phyloP scores from a whole-genome alignment of 2,113 vertebrate species.

The Mesembrinibis cayennensis region DNA sequence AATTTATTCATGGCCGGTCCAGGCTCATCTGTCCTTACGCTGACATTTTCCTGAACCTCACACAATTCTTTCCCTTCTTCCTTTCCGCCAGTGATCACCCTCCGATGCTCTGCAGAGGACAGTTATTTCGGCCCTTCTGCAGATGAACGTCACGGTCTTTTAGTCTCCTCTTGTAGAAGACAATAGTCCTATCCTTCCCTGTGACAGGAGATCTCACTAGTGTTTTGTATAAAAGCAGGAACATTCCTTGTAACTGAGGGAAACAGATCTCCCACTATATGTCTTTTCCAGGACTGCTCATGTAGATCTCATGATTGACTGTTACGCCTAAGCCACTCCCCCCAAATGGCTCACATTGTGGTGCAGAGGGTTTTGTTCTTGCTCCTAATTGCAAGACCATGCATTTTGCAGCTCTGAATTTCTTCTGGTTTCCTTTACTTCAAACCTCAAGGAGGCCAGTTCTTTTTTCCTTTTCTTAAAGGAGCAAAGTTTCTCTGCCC shows the following conservation, averaged over 20 bases:
- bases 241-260: background rate
- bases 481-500: background rate
- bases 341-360: background rate
- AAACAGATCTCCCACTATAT: background rate
- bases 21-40: background rate
- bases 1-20: background rate
- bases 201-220: background rate
- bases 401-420: background rate
- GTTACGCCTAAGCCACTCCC: background rate
- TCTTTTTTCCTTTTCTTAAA: background rate
- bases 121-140: background rate
- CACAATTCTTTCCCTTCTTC: background rate
- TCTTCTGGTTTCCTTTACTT: background rate
- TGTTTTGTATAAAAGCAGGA: background rate
- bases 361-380: background rate
- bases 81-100: background rate
- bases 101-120: background rate
- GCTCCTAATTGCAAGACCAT: background rate
- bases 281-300: background rate
- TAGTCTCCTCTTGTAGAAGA: background rate
- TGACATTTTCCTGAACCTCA: background rate
- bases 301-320: background rate
- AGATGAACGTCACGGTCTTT: rapidly evolving
- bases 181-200: background rate
- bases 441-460: background rate